Evolutionary conservation across 2,888 invertebrate genomes (phyloP), one percentile per base, ranked within the genome.

Genomic region (Melanophora roralis): DNA sequence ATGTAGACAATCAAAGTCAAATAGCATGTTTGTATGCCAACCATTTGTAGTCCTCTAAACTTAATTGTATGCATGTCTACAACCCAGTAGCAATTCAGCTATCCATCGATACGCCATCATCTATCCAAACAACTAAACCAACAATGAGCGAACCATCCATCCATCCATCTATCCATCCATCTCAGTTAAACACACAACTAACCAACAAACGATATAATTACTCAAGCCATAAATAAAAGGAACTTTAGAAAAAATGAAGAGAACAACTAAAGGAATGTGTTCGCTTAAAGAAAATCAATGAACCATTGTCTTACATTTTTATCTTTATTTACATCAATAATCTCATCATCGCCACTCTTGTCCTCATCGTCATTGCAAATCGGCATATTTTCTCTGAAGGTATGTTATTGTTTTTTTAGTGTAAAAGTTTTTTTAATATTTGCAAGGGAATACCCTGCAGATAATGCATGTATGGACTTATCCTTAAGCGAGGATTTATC

Each of bases 301-400:
- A 59, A 53, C 69, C 65, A 72, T 72, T 76, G 75, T 72, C 40
- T 72, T 62, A 55, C 47, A 64, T 51, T 71, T 57, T 64, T 77
- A 77, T 77, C 40, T 16, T 57, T 55, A 64, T 64, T 47, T 47
- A 64, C 55, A 72, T 65, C 59, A 43, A 68, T 71, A 71, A 69
- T 49, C 49, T 68, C 67, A 51, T 68, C 69, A 74, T 59, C 40
- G 38, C 14, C 38, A 74, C 59, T 64, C 55, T 59, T 65, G 19
- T 53, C 51, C 21, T 60, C 64, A 57, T 23, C 53, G 40, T 59
- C 45, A 43, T 65, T 27, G 57, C 40, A 74, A 69, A 78, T 74
- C 64, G 57, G 32, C 43, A 51, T 51, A 73, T 45, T 23, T n/a
- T 16, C 12, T 53, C 9, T 64, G 23, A 45, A 68, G 60, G 36